A percentile compares a stretch with the other conserved stretches of the same genome.
Conservation (phyloP, 2,797 vertebrate species). For the Pseudomugil tenellus region DNA sequence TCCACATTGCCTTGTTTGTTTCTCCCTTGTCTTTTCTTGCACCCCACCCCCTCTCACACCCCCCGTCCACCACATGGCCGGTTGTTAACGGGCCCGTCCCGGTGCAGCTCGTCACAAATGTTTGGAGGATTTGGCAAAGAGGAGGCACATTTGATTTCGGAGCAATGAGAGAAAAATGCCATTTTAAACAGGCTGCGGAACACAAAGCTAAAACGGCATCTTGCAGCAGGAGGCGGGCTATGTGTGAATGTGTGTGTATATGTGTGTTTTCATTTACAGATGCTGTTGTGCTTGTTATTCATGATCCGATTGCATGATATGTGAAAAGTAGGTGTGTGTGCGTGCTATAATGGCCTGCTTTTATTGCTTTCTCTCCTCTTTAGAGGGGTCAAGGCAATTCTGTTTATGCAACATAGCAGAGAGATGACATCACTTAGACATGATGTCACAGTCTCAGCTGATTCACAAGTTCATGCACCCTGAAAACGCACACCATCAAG, state of each 20-base stretch:
- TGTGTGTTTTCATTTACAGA: conserved; percentile 34
- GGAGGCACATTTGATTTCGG: conserved; percentile 80
- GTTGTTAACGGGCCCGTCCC: conserved; percentile 79
- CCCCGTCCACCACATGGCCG: conserved; percentile 46
- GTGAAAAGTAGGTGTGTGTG: conserved; percentile 34
- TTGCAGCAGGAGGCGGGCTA: conserved; percentile 39
- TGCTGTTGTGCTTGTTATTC: conserved; percentile 25
- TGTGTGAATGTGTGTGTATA: conserved; percentile 18
- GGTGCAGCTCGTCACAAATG: conserved; percentile 77
- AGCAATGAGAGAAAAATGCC: conserved; percentile 81
- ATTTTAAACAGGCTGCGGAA: conserved; percentile 83
- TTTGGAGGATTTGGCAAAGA: conserved; percentile 85
- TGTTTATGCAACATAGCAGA: conserved; percentile 55
- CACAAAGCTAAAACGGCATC: conserved; percentile 80
- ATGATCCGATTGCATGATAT: conserved; percentile 20
- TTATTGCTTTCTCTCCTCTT: conserved; percentile 57
- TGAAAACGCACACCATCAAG: conserved; percentile 31
- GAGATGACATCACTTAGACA: conserved; percentile 73
- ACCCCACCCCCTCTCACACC: conserved; percentile 6
- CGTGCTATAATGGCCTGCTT: conserved; percentile 46
- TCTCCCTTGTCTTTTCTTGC: conserved; percentile 40
- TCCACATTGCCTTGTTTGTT: conserved; percentile 66
- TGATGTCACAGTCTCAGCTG: conserved; percentile 68
- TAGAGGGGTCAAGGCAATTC: conserved; percentile 64
- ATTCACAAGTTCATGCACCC: conserved; percentile 54